Conservation (phyloP, 2,113 vertebrate genomes). For the Caranx melampygus region DNA sequence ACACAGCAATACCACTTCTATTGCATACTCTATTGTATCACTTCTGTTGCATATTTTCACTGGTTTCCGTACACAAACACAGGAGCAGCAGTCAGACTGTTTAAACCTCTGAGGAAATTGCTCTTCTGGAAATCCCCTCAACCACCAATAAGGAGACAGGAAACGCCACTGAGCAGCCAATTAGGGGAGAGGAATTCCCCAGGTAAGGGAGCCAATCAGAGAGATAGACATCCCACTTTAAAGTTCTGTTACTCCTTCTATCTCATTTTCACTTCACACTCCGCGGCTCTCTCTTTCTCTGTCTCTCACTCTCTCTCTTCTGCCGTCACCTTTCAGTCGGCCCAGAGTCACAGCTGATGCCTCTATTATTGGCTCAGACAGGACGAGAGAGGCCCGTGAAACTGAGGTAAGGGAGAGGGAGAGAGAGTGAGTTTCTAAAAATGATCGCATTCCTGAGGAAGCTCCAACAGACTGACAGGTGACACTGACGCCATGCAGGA, state of each 20-base stretch:
- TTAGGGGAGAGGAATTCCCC: slow-evolving; percentile 20
- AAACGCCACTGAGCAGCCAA: slow-evolving; percentile 45
- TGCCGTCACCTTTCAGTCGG: slow-evolving; percentile 31
- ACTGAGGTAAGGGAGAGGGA: background rate
- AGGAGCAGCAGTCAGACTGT: background rate
- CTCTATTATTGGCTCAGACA: slow-evolving; percentile 59
- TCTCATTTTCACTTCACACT: background rate
- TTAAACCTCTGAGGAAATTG: slow-evolving; percentile 9
- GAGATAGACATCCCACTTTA: slow-evolving; percentile 13
- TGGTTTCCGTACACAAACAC: background rate
- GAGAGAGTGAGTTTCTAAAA: slow-evolving; percentile 47
- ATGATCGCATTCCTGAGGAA: slow-evolving; percentile 28
- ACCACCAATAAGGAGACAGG: slow-evolving; percentile 38
- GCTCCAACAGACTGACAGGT: slow-evolving; percentile 31
- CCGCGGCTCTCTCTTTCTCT: background rate
- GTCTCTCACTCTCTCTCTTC: background rate
- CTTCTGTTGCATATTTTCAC: background rate
- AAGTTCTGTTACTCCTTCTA: too few species aligned
- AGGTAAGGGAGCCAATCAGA: slow-evolving; percentile 20
- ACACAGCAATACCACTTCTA: too few species aligned
- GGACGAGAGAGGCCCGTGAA: background rate
- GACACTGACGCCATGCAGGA: slow-evolving; percentile 39
- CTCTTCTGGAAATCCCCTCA: background rate
- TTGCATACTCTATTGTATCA: background rate
- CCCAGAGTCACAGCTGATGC: slow-evolving; percentile 57